A percentile compares a stretch with the other conserved stretches of the same genome.
phyloP scores from a whole-genome alignment of 2,888 invertebrate genomes.

The Zhuqinia jingwanae region DNA sequence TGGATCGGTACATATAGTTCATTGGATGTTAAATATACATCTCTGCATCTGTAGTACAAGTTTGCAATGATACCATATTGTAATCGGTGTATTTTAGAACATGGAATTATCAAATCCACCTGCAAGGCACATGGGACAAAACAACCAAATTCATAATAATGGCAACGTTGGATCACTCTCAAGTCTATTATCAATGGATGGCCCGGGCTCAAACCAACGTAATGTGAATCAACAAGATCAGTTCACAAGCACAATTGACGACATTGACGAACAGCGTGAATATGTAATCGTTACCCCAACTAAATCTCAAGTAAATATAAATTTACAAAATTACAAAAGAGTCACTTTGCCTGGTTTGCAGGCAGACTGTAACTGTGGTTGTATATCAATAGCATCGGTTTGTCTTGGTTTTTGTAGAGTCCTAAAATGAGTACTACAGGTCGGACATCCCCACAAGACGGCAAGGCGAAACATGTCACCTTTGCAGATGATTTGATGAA shows the following conservation, averaged over 20 bases:
- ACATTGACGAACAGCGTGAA: slow-evolving; percentile 24
- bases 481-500: slow-evolving; percentile 62
- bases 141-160: not conserved
- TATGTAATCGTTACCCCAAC: slow-evolving; percentile 35
- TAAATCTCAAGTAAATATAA: not conserved
- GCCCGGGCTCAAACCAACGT: not conserved
- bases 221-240: not conserved
- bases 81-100: not conserved
- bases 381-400: too few relatives aligned
- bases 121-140: not conserved
- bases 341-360: too few relatives aligned
- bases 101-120: not conserved
- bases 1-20: slow-evolving; percentile 19
- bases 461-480: slow-evolving; percentile 70
- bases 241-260: not conserved
- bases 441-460: slow-evolving; percentile 7
- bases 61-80: too few relatives aligned
- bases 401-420: not conserved
- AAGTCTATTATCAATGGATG: not conserved
- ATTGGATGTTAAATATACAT: not conserved
- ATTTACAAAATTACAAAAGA: not conserved
- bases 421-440: not conserved
- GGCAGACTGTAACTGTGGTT: too few relatives aligned
- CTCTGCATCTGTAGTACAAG: too few relatives aligned
- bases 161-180: too few relatives aligned